Percentiles rank a stretch among this genome's conserved stretches.
Evolutionary conservation across 2,797 vertebrate genomes (phyloP).

Genomic region (Brachyalestes nurse): DNA sequence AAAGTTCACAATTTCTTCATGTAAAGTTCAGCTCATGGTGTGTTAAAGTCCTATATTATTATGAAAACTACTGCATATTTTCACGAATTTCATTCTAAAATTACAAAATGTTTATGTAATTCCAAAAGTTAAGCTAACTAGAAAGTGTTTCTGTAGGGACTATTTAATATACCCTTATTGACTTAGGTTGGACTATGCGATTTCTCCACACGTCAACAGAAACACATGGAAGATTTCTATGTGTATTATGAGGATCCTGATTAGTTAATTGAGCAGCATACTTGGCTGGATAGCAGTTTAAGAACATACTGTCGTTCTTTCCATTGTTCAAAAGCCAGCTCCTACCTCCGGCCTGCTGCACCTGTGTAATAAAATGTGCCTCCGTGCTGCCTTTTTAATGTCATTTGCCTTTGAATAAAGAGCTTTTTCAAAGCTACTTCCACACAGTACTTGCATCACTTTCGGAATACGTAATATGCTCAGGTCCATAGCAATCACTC

Average conservation of each 20-base stretch:
- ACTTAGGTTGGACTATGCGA: neutral
- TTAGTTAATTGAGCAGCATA: constrained; percentile 65
- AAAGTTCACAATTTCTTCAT: too few species aligned
- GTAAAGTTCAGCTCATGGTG: too few species aligned
- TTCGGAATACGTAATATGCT: constrained; percentile 76
- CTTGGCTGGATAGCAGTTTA: neutral
- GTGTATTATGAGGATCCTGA: constrained; percentile 32
- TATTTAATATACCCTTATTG: neutral
- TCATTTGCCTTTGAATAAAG: constrained; percentile 74
- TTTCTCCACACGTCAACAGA: neutral
- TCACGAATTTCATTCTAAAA: too few species aligned
- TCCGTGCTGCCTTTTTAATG: constrained; percentile 64
- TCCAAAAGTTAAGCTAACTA: neutral
- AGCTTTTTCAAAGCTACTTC: constrained; percentile 72
- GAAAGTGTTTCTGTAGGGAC: neutral
- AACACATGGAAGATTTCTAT: neutral
- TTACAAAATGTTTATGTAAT: neutral
- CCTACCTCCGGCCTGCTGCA: constrained; percentile 58
- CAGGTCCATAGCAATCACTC: constrained; percentile 78
- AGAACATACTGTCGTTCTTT: neutral
- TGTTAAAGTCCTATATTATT: too few species aligned
- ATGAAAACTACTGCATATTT: too few species aligned
- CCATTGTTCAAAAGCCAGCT: neutral
- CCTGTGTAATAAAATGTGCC: constrained; percentile 66
- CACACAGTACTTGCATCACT: constrained; percentile 67